Base-by-base conservation (phyloP, 2,888 invertebrate species). In the Allygus modestus region DNA sequence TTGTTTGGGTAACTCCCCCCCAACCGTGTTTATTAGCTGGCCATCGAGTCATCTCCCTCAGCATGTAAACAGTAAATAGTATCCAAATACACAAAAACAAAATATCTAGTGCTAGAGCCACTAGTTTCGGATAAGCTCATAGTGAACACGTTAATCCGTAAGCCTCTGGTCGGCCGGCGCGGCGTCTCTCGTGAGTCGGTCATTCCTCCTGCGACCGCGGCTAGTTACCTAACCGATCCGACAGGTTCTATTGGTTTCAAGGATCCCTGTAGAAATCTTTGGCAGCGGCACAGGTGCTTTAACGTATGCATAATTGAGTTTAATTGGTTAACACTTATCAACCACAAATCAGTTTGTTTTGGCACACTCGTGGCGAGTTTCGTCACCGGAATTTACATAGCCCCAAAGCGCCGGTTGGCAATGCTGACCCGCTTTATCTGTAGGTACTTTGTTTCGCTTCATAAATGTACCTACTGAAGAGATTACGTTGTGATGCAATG, bases 231-330 rank as follows among this genome's bases (percentile, higher is more conserved):
- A 28, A 79, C 58, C 28, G 28, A 43, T 9, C 79, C 28, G 79
- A 79, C 79, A 33, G 79, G 79, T 79, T 79, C 79, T 79, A 79
- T 79, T 58, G 79, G 79, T 79, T 79, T 33, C 79, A 79, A 79
- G 79, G 79, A 79, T 58, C 37, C 51, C 43, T 77, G 43, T 77
- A 77, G 46, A 77, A 43, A 77, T 77, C 77, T 77, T 17, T 43
- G 31, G 54, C 79, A 79, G 5, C 58, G 31, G 33, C 33, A 79
- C 79, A 79, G 58, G 79, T 79, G 79, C 58, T 58, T 75, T 79
- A 79, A 58, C 17, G 46, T 79, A 79, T 79, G 79, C 79, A 51
- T 79, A 79, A 79, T 79, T 79, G 58, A 15, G 54, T 54, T 54
- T 79, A 79, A 79, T 79, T 79, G 79, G 31, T 79, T 79, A 17